Evolutionary conservation across 1,140 invertebrate genomes (phyloP).

Genomic region (Papilio polyxenes): DNA sequence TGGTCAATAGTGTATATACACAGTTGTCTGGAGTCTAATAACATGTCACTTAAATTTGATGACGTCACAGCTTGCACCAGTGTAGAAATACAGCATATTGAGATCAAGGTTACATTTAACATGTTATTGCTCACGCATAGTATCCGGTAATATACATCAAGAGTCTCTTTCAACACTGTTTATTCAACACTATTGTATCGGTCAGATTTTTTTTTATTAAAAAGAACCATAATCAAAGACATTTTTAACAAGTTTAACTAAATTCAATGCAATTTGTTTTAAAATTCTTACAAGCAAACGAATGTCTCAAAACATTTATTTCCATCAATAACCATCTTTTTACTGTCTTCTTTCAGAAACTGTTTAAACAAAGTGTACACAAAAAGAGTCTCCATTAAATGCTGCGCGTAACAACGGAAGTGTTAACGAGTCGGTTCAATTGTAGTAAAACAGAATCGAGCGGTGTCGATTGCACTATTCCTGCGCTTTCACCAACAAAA

Average conservation of each 20-base stretch:
- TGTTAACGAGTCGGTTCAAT: constrained; percentile 2
- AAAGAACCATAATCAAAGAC: no score
- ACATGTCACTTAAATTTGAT: background rate
- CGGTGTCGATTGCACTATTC: constrained; percentile 8
- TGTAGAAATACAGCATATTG: no score
- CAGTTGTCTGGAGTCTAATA: background rate
- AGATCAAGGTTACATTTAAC: no score
- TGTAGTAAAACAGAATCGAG: background rate
- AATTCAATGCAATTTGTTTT: no score
- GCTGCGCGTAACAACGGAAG: background rate
- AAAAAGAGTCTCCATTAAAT: background rate
- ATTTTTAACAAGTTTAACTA: no score
- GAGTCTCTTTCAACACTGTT: no score
- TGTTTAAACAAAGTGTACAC: background rate
- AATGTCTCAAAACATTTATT: background rate
- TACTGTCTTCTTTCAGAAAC: background rate
- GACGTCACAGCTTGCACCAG: background rate
- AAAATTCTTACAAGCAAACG: no score
- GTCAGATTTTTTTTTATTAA: no score
- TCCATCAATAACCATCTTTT: background rate
- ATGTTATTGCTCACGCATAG: background rate
- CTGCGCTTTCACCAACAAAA: background rate
- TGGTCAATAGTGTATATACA: background rate
- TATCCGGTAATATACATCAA: no score
- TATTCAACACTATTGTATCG: no score